Base-by-base conservation (phyloP, 2,113 vertebrate genomes). In the Hystrix brachyura region DNA sequence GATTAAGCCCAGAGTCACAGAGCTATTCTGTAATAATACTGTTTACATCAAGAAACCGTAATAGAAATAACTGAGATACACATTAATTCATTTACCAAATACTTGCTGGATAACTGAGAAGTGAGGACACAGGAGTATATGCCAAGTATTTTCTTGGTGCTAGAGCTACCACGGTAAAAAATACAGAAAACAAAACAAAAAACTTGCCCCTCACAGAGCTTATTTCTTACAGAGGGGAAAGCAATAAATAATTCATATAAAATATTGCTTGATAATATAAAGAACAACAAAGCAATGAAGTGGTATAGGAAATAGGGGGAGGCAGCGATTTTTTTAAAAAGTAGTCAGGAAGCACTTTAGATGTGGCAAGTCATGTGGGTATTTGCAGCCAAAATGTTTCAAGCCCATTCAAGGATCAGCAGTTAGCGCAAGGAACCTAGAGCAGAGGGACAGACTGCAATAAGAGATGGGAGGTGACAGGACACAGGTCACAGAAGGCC, bases 271-370 rank as follows among this genome's bases (percentile, higher is more conserved):
- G 62, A 48, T 60, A 43, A 81, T n/a, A 43, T 38, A 21, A 81
- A 94, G 83, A 79, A 88, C 88, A 80, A 80, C n/a, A 72, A 46
- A 87, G 59, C 62, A 93, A 76, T 62, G 4, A 53, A 87, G 13
- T 7, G 27, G 25, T 15, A 34, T 7, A 79, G 12, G 32, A 91
- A 87, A 64, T 23, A 91, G 18, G 11, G 17, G 23, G 7, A 88
- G 38, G 46, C 64, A 7, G 48, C 23, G 78, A 69, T 62, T 83
- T 90, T 65, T 53, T 62, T 9, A 43, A 87, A 74, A 80, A 59
- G 71, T 19, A 21, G 19, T 89, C 57, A 76, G 57, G 60, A 87
- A 91, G 62, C 23, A 55, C 25, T 81, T 67, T 67, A 67, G 38
- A 46, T 13, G 53, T 4, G 69, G 38, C 1, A 65, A 59, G 43